Base-by-base conservation (phyloP, 2,113 vertebrate genomes). In the Desmodus rotundus region DNA sequence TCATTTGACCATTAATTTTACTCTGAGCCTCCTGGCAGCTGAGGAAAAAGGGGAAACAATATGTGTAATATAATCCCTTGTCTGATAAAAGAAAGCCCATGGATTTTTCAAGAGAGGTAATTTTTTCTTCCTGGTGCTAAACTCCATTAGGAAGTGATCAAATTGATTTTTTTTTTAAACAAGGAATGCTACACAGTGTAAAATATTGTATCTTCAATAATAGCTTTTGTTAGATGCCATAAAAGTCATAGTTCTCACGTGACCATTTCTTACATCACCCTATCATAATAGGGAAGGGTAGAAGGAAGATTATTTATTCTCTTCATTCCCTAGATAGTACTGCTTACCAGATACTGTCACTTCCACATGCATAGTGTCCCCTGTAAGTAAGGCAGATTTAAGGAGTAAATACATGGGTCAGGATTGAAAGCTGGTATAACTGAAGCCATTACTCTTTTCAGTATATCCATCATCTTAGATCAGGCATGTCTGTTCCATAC, bases 81-180 rank as follows among this genome's bases (percentile, higher is more conserved):
- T 93, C 82, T 84, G 47, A n/a, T 87, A 73, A 0, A 0, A 90
- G 86, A 82, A 90, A 83, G 13, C 6, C 5, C 52, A 58, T 38
- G 56, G 47, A 70, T 38, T 95, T 50, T 93, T 93, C 56, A n/a
- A 33, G n/a, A 96, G 70, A 89, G 33, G 50, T 86, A 3, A 47
- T 89, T 72, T 88, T 65, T 73, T 95, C 86, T 73, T 56, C 47
- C 26, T 90, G 63, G 56, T 81, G 72, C 81, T 86, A 86, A 85
- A 72, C 24, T 77, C 61, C 50, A 41, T 86, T 61, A 91, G 72
- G 65, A 90, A 86, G 58, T 52, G 50, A 85, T 70, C n/a, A 24
- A 70, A 4, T 58, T 68, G n/a, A 12, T 70, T 33, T 80, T 77
- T 80, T 77, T 82, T 91, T 77, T 13, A 22, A 68, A 41, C 26